These are phyloP conservation scores for Poeciliopsis occidentalis DNA, from an alignment of 2,113 vertebrate species.

Conservation along the genomic window DNA sequence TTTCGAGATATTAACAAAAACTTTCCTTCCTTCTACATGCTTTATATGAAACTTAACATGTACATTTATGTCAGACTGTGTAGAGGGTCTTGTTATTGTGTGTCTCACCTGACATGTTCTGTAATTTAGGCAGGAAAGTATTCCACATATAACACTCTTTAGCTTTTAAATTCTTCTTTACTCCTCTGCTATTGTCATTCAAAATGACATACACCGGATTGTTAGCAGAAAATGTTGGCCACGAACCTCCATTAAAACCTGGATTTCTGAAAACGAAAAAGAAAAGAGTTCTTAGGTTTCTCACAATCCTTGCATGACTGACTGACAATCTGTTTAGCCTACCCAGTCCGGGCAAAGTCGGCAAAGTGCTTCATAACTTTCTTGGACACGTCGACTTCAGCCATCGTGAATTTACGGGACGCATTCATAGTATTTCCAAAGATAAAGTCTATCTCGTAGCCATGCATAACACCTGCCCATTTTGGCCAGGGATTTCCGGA, in stretches of 20 bases:
- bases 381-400: conserved; percentile 86
- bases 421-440: conserved; percentile 88
- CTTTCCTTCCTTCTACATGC: conserved; percentile 21
- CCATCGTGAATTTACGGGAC: conserved; percentile 83
- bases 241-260: conserved; percentile 68
- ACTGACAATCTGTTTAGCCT: conserved; percentile 2
- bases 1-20: conserved; percentile 25
- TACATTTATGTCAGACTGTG: background rate
- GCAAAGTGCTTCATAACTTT: conserved; percentile 88
- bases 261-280: conserved; percentile 62
- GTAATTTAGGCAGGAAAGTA: conserved; percentile 82
- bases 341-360: conserved; percentile 92
- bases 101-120: conserved; percentile 85
- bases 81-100: background rate
- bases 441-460: conserved; percentile 92
- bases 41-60: background rate
- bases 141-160: conserved; percentile 89
- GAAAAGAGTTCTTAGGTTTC: background rate
- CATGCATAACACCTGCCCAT: conserved; percentile 95
- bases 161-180: conserved; percentile 74
- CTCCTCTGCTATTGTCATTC: conserved; percentile 71
- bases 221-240: conserved; percentile 82
- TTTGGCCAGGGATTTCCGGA: conserved; percentile 88
- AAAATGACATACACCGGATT: conserved; percentile 85
- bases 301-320: background rate